Conservation (phyloP, 2,113 vertebrate species). For the Merops nubicus region DNA sequence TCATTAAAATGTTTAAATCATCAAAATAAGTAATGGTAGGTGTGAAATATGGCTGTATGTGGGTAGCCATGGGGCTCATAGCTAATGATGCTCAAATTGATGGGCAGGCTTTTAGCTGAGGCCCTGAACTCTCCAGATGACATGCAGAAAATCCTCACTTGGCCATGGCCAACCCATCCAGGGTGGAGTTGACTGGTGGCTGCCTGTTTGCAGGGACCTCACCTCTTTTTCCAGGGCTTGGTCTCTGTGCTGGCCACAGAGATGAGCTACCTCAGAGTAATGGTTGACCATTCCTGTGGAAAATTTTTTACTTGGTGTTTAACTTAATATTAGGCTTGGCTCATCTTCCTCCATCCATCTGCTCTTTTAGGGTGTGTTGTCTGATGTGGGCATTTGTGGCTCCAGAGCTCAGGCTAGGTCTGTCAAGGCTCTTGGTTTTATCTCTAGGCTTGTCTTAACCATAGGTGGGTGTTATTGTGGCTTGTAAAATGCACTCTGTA, state of each 20-base stretch:
- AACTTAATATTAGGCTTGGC: background rate
- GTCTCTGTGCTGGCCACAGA: background rate
- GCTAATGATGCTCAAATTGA: background rate
- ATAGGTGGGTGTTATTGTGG: background rate
- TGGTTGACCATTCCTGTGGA: background rate
- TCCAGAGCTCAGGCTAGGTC: background rate
- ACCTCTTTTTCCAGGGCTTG: background rate
- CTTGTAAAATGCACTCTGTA: background rate
- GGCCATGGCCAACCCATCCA: background rate
- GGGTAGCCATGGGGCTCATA: background rate
- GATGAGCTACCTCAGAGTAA: background rate
- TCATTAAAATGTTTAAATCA: background rate
- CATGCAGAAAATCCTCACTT: background rate
- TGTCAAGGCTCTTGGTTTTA: background rate
- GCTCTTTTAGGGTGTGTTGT: background rate
- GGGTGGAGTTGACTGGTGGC: background rate
- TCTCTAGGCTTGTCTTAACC: background rate
- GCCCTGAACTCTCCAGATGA: background rate
- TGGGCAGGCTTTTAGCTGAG: background rate
- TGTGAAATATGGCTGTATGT: background rate
- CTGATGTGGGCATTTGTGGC: background rate
- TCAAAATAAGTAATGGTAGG: background rate
- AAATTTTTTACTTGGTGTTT: background rate
- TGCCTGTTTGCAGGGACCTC: background rate
- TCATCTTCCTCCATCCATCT: background rate